phyloP scores from a whole-genome alignment of 2,113 vertebrate species.

The Ammodytes dubius region DNA sequence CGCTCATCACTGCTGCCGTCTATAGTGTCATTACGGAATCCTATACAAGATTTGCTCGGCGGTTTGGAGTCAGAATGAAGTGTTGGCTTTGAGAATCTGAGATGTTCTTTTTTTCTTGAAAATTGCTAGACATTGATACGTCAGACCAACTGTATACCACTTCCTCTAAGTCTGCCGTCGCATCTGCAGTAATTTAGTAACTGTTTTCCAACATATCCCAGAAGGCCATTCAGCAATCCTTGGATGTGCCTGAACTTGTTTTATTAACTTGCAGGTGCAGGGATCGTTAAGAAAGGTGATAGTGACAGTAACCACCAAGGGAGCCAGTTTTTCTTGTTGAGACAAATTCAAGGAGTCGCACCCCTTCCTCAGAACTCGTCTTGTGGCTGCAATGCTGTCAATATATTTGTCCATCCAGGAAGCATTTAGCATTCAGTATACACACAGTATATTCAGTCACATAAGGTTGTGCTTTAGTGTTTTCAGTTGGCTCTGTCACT shows the following conservation, averaged over 20 bases:
- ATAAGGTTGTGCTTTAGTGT: neutral
- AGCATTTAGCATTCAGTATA: neutral
- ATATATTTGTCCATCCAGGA: no score
- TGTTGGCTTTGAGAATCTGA: neutral
- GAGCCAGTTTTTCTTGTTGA: constrained; percentile 29
- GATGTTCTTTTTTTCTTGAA: neutral
- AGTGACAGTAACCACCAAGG: neutral
- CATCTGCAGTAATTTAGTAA: neutral
- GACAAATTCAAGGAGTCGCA: neutral
- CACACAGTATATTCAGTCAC: neutral
- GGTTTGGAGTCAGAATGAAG: constrained; percentile 19
- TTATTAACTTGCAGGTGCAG: neutral
- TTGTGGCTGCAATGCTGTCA: neutral
- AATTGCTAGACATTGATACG: neutral
- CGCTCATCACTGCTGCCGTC: constrained; percentile 7
- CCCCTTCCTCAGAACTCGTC: neutral
- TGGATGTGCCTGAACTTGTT: constrained; percentile 33
- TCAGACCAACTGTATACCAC: neutral
- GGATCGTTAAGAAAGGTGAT: neutral
- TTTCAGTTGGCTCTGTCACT: neutral
- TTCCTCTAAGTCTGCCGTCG: neutral
- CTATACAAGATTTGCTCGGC: neutral
- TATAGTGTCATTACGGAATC: neutral
- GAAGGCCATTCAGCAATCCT: constrained; percentile 2
- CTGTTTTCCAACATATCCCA: constrained; percentile 11